Conservation (phyloP, 2,888 invertebrate genomes). For the Orchesellides sinensis region DNA sequence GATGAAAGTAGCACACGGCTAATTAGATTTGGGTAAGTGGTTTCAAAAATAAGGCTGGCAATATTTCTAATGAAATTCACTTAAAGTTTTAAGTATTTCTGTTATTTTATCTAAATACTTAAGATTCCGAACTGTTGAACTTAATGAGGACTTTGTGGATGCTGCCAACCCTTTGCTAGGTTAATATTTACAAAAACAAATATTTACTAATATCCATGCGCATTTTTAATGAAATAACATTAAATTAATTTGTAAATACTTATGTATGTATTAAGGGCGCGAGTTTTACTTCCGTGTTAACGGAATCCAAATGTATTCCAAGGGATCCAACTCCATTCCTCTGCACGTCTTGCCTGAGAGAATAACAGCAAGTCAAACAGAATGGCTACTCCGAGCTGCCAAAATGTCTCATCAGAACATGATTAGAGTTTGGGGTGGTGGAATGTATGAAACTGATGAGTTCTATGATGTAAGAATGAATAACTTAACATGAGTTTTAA, state of each 20-base stretch:
- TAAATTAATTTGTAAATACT: too few relatives aligned
- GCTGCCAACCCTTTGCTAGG: slow-evolving; percentile 14
- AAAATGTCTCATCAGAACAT: slow-evolving; percentile 79
- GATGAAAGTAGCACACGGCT: slow-evolving; percentile 77
- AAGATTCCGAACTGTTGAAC: slow-evolving; percentile 91
- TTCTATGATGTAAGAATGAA: slow-evolving; percentile 65
- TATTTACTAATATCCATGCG: too few relatives aligned
- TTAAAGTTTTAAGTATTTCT: too few relatives aligned
- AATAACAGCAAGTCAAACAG: slow-evolving; percentile 76
- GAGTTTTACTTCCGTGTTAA: slow-evolving; percentile 77
- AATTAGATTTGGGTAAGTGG: slow-evolving; percentile 86
- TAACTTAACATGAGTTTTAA: too few relatives aligned
- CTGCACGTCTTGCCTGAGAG: slow-evolving; percentile 78
- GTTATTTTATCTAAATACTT: too few relatives aligned
- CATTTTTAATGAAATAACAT: too few relatives aligned
- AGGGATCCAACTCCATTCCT: slow-evolving; percentile 80
- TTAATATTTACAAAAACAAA: background rate
- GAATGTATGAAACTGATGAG: slow-evolving; percentile 65
- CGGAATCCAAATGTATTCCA: slow-evolving; percentile 79
- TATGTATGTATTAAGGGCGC: background rate
- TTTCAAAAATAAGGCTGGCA: too few relatives aligned
- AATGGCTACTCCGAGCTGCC: slow-evolving; percentile 77
- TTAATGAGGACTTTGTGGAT: slow-evolving; percentile 84
- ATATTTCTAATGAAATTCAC: too few relatives aligned
- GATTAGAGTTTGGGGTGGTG: slow-evolving; percentile 75